Percentiles rank a stretch among this genome's conserved stretches.
Evolutionary conservation across 1,140 invertebrate species (phyloP).

Genomic region (Ceratina calcarata): DNA sequence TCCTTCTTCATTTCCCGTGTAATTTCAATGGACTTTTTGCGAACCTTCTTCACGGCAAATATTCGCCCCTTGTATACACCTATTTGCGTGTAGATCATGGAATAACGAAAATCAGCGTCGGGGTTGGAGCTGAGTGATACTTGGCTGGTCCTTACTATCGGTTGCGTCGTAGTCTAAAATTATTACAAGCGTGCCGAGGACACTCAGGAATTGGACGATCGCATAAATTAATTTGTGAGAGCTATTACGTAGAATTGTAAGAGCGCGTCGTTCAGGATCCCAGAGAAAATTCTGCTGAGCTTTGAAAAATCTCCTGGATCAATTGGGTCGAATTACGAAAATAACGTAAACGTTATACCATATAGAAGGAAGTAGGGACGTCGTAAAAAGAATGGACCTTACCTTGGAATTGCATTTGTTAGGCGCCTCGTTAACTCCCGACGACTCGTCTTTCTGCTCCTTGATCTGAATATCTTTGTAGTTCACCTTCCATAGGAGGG

Average conservation of each 20-base stretch:
- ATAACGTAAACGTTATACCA: background rate
- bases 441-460: conserved; percentile 76
- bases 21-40: conserved; percentile 93
- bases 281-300: background rate
- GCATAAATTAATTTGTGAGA: too few relatives aligned
- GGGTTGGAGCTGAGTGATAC: conserved; percentile 92
- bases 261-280: background rate
- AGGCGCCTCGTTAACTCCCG: conserved; percentile 36
- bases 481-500: conserved; percentile 97
- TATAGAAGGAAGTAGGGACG: background rate
- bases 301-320: background rate
- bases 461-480: conserved; percentile 91
- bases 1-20: conserved; percentile 96
- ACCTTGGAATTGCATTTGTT: conserved; percentile 70
- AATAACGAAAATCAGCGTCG: conserved; percentile 91
- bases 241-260: too few relatives aligned
- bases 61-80: conserved; percentile 93
- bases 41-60: conserved; percentile 92
- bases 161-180: conserved; percentile 73
- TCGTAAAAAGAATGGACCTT: conserved; percentile 8
- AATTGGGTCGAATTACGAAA: background rate
- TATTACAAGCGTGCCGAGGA: too few relatives aligned
- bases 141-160: conserved; percentile 89
- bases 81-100: conserved; percentile 92
- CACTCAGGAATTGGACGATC: too few relatives aligned